Evolutionary conservation across 2,113 vertebrate genomes (phyloP).

Genomic region (Pao palembangensis): DNA sequence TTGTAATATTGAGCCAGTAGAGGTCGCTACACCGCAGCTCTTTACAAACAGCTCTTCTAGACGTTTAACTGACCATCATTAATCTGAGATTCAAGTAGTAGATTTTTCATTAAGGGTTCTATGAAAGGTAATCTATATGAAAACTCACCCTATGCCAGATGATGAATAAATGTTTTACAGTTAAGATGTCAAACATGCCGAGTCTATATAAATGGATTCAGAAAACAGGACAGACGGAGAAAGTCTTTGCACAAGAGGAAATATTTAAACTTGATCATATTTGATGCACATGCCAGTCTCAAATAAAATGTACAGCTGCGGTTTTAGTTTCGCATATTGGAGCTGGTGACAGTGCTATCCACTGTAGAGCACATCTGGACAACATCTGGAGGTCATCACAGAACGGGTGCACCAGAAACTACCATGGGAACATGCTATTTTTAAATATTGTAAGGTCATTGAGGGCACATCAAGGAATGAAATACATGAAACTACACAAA

Average conservation of each 20-base stretch:
- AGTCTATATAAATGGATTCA: not conserved
- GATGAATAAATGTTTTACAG: too few species aligned
- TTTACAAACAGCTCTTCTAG: not conserved
- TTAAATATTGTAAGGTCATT: conserved; percentile 42
- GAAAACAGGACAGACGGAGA: conserved; percentile 4
- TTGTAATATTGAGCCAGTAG: conserved; percentile 37
- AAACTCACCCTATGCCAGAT: too few species aligned
- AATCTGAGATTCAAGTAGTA: too few species aligned
- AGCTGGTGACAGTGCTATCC: not conserved
- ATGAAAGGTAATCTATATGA: too few species aligned
- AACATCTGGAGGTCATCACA: conserved; percentile 74
- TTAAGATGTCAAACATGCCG: not conserved
- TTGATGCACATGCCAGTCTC: not conserved
- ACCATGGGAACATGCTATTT: conserved; percentile 76
- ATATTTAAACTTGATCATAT: conserved; percentile 2
- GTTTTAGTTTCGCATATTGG: conserved; percentile 10
- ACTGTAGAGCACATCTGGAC: conserved; percentile 71
- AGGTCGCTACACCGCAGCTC: conserved; percentile 18
- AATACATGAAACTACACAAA: conserved; percentile 26
- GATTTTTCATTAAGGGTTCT: too few species aligned
- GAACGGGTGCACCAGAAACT: conserved; percentile 35
- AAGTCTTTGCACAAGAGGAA: conserved; percentile 6
- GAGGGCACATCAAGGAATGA: conserved; percentile 10
- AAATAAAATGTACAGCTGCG: conserved; percentile 1
- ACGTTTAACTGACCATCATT: too few species aligned